Percentiles rank a stretch among this genome's conserved stretches.
These are phyloP conservation scores for Thereva unica DNA, from an alignment of 2,888 invertebrate species.

Conservation along the genomic window DNA sequence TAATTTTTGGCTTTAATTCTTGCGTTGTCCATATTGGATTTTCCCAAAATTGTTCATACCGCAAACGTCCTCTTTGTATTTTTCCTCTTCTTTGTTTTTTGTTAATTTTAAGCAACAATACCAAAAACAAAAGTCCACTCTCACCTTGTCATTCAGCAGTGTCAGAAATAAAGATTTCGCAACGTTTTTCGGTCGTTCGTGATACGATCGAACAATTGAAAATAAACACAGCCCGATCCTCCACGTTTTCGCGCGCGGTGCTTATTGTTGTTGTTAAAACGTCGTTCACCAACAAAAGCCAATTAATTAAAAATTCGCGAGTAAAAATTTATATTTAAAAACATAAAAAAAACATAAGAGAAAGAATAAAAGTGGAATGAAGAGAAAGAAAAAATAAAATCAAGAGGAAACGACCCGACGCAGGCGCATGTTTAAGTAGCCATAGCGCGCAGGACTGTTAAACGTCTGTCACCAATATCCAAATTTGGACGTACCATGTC, in stretches of 20 bases:
- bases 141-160: too few species aligned
- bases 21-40: background rate
- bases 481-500: slow-evolving; percentile 45
- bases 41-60: background rate
- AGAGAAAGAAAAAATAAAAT: too few species aligned
- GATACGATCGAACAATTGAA: too few species aligned
- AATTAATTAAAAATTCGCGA: slow-evolving; percentile 31
- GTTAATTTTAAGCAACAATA: background rate
- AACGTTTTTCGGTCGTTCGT: too few species aligned
- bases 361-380: slow-evolving; percentile 4
- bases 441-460: background rate
- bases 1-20: background rate
- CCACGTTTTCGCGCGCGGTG: background rate
- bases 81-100: too few species aligned
- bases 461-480: slow-evolving; percentile 54
- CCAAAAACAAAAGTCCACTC: too few species aligned
- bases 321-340: slow-evolving; percentile 1
- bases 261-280: background rate
- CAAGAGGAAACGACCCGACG: too few species aligned
- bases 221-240: background rate
- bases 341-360: slow-evolving; percentile 23
- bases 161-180: too few species aligned
- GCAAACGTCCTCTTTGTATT: background rate
- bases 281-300: slow-evolving; percentile 17
- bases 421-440: too few species aligned